These are phyloP conservation scores for Harpagoxenus sublaevis DNA, from an alignment of 2,888 invertebrate genomes.

Conservation along the genomic window DNA sequence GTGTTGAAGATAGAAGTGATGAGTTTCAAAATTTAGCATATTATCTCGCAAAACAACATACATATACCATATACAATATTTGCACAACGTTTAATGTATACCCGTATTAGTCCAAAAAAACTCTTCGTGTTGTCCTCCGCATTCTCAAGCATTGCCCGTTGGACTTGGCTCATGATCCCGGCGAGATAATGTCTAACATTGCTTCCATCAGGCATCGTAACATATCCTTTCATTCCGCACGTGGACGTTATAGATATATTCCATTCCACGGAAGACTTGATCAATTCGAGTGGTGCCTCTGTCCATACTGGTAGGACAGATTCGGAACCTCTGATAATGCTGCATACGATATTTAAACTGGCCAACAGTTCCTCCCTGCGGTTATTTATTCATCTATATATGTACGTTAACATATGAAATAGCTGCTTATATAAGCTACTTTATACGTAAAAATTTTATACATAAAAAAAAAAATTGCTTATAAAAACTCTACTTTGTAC, in stretches of 20 bases:
- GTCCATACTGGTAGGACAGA: conserved; percentile 91
- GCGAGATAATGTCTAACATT: conserved; percentile 90
- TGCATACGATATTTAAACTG: conserved; percentile 90
- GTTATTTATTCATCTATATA: conserved; percentile 51
- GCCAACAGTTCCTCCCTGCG: conserved; percentile 90
- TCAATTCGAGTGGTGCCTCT: conserved; percentile 86
- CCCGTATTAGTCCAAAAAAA: conserved; percentile 87
- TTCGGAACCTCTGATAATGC: conserved; percentile 89
- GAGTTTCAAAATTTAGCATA: neutral
- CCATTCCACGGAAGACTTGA: conserved; percentile 87
- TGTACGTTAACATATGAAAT: conserved; percentile 5
- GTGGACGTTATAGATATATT: conserved; percentile 79
- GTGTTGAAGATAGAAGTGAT: neutral
- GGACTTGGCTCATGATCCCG: conserved; percentile 89
- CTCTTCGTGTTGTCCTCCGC: conserved; percentile 94
- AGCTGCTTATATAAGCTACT: neutral
- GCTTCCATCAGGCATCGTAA: conserved; percentile 89
- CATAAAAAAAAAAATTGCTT: neutral
- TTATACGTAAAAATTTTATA: neutral
- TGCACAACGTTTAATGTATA: conserved; percentile 72
- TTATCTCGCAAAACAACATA: too few species aligned
- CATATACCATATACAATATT: neutral
- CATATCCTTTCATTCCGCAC: conserved; percentile 79
- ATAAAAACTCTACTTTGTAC: neutral
- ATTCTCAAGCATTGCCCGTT: conserved; percentile 89